A percentile compares a stretch with the other conserved stretches of the same genome.
Evolutionary conservation across 2,888 invertebrate species (phyloP).

Genomic region (Polietes domitor): DNA sequence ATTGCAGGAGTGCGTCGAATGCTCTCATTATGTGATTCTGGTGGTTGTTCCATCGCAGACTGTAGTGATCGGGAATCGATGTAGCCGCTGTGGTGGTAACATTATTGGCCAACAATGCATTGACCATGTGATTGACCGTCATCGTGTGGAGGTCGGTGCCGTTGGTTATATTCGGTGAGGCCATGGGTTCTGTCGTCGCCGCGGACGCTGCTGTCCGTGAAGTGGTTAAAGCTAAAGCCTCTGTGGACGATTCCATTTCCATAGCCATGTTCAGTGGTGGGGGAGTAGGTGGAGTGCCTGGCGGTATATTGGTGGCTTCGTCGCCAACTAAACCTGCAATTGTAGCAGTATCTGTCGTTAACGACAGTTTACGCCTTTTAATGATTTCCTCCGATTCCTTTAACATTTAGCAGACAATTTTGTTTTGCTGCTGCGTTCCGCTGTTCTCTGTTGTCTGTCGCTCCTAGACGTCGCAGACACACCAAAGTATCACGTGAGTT

Average conservation of each 20-base stretch:
- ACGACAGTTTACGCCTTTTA: slow-evolving; percentile 75
- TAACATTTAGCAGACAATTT: slow-evolving; percentile 75
- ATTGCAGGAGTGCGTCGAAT: slow-evolving; percentile 93
- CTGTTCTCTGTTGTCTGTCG: neutral
- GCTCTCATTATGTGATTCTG: slow-evolving; percentile 93
- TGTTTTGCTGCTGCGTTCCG: slow-evolving; percentile 46
- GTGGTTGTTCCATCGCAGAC: slow-evolving; percentile 96
- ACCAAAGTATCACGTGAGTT: slow-evolving; percentile 48
- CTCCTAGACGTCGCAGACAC: neutral
- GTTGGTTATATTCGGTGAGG: slow-evolving; percentile 50
- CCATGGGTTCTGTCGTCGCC: slow-evolving; percentile 74
- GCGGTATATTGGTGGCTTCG: slow-evolving; percentile 70
- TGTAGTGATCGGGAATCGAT: slow-evolving; percentile 89
- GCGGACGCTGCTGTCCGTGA: slow-evolving; percentile 73
- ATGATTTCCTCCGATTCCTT: slow-evolving; percentile 78
- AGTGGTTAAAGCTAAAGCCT: slow-evolving; percentile 68
- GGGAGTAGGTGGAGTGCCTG: slow-evolving; percentile 73
- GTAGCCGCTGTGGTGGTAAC: slow-evolving; percentile 73
- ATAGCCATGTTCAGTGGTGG: slow-evolving; percentile 73
- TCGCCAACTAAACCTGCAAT: slow-evolving; percentile 46
- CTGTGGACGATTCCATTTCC: slow-evolving; percentile 55
- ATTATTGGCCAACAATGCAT: slow-evolving; percentile 63
- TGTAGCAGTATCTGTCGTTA: slow-evolving; percentile 55
- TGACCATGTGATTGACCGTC: slow-evolving; percentile 58
- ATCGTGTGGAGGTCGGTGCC: slow-evolving; percentile 41